Conservation (phyloP, 2,113 vertebrate species). For the Nothobranchius kuhntae region DNA sequence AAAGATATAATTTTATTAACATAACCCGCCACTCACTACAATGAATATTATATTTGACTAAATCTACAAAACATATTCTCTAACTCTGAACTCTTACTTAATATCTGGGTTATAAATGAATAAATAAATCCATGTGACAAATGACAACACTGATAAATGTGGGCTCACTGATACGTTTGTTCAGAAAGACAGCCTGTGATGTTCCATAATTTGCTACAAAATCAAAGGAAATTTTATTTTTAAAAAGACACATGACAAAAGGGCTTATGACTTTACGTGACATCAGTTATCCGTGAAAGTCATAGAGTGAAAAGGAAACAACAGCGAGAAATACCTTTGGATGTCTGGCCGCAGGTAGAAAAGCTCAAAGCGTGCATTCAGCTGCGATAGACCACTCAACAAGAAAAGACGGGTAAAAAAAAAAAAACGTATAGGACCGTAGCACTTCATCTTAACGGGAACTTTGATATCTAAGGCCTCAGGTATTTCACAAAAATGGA, state of each 20-base stretch:
- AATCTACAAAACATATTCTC: slow-evolving; percentile 63
- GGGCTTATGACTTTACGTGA: slow-evolving; percentile 29
- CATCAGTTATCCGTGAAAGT: slow-evolving; percentile 37
- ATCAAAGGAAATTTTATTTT: slow-evolving; percentile 9
- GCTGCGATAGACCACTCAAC: slow-evolving; percentile 36
- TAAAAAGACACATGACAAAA: slow-evolving; percentile 12
- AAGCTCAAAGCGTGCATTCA: slow-evolving; percentile 43
- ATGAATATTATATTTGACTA: slow-evolving; percentile 73
- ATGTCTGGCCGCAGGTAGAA: slow-evolving; percentile 50
- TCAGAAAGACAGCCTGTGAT: slow-evolving; percentile 28
- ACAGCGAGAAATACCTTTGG: slow-evolving; percentile 37
- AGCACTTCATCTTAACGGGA: slow-evolving; percentile 50
- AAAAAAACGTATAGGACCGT: slow-evolving; percentile 35
- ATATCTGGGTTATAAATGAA: slow-evolving; percentile 58
- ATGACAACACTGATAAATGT: slow-evolving; percentile 38
- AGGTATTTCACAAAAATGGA: slow-evolving; percentile 67
- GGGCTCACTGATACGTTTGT: slow-evolving; percentile 34
- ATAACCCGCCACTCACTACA: slow-evolving; percentile 58
- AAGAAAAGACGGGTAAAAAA: slow-evolving; percentile 56
- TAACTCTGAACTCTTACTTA: slow-evolving; percentile 58
- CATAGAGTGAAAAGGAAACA: slow-evolving; percentile 36
- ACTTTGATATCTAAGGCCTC: slow-evolving; percentile 75
- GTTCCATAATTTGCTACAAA: slow-evolving; percentile 25
- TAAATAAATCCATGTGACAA: slow-evolving; percentile 9
- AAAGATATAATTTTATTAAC: slow-evolving; percentile 71